phyloP scores from a whole-genome alignment of 2,888 invertebrate species.

The Timandra comae region DNA sequence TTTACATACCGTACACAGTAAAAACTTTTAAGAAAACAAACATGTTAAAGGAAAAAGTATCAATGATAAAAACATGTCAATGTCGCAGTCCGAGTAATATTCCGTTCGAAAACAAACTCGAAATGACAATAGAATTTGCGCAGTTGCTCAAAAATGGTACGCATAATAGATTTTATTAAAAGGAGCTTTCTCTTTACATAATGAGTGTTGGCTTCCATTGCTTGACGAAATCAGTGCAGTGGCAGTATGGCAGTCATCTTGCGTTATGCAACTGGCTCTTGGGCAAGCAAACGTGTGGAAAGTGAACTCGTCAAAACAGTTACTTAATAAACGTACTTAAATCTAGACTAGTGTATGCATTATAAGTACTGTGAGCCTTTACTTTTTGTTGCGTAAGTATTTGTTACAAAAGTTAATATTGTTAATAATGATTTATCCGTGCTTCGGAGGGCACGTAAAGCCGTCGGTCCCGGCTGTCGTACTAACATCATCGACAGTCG shows the following conservation, averaged over 20 bases:
- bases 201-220: constrained; percentile 43
- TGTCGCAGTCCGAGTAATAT: too few species aligned
- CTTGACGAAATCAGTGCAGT: constrained; percentile 68
- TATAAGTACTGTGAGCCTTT: not conserved
- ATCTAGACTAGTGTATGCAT: not conserved
- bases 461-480: too few species aligned
- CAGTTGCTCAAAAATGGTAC: constrained; percentile 19
- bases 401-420: too few species aligned
- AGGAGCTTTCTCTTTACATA: constrained; percentile 65
- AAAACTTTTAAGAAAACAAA: too few species aligned
- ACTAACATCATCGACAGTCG: too few species aligned
- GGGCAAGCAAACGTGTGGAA: constrained; percentile 41
- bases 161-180: constrained; percentile 40
- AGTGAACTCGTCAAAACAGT: constrained; percentile 24
- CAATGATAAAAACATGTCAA: too few species aligned
- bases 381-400: too few species aligned
- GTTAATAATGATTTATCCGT: too few species aligned
- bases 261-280: constrained; percentile 42
- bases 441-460: too few species aligned
- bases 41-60: too few species aligned
- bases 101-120: too few species aligned
- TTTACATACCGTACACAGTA: too few species aligned
- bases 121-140: constrained; percentile 1
- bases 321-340: constrained; percentile 3
- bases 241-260: constrained; percentile 37